Evolutionary conservation across 2,113 vertebrate genomes (phyloP), one percentile per base, ranked within the genome.

Genomic region (Leucosticte australis): DNA sequence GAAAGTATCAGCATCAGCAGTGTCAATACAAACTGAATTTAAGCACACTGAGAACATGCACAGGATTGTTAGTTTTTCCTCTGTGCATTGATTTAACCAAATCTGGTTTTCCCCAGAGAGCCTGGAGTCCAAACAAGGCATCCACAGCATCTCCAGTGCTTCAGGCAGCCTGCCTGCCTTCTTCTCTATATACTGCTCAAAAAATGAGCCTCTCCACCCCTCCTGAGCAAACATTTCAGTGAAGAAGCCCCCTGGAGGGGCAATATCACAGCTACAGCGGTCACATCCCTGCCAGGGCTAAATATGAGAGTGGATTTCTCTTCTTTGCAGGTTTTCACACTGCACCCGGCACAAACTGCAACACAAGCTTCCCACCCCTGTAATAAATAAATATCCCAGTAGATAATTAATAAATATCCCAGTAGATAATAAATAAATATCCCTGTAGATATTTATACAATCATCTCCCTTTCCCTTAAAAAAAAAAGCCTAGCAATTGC

Each of bases 1-100:
- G 56, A 26, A 93, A 86, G 68, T 42, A 94, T 41, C 82, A 91
- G 79, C 82, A 94, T 73, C 93, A 94, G 55, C 76, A 96, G 65
- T 20, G 15, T 88, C 64, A 8, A 82, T 92, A 87, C 57, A 94
- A 95, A 87, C 76, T 15, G 14, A 93, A 75, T 94, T 87, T 89
- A 78, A 92, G 83, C 64, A 67, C 71, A 44, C 17, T 1, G 27
- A 83, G 63, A 77, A 83, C 53, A 57, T 0, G 17, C 24, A 77
- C 24, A 26, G 46, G 18, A 20, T 21, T 76, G 46, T 42, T n/a
- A 9, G 30, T 82, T 62, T 76, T 41, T n/a, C 41, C 52, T 91
- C 52, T 53, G 23, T 14, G 41, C 31, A 71, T 2, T 47, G 12
- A 86, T 71, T 81, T 64, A 93, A 88, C 33, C 37, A 71, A 86